A percentile compares a stretch with the other conserved stretches of the same genome.
Evolutionary conservation across 2,888 invertebrate species (phyloP).

Genomic region (Drosophila flavopinicola): DNA sequence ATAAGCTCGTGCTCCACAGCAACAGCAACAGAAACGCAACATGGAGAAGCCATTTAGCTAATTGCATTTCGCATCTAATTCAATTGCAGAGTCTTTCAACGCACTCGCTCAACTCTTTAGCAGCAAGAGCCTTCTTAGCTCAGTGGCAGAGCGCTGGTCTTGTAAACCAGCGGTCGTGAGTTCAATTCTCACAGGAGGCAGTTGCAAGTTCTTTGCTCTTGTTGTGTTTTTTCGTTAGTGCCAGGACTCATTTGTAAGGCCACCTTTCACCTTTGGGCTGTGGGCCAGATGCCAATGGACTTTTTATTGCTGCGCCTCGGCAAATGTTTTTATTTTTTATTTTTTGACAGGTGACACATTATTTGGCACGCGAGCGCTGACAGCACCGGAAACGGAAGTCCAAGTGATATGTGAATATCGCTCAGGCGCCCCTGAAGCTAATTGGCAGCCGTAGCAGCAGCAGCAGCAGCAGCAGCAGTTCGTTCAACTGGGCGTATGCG

Average conservation of each 20-base stretch:
- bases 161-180: slow-evolving; percentile 63
- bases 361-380: slow-evolving; percentile 75
- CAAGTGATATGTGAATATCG: slow-evolving; percentile 21
- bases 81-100: slow-evolving; percentile 54
- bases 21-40: slow-evolving; percentile 15
- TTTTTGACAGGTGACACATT: slow-evolving; percentile 65
- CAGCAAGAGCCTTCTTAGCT: slow-evolving; percentile 49
- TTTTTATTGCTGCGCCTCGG: slow-evolving; percentile 31
- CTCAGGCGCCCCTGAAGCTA: slow-evolving; percentile 43
- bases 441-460: slow-evolving; percentile 46
- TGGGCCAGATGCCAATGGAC: slow-evolving; percentile 40
- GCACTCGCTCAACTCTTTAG: background rate
- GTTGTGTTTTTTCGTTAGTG: background rate
- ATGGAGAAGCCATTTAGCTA: slow-evolving; percentile 60
- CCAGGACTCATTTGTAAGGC: no score
- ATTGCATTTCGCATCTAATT: slow-evolving; percentile 67
- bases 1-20: no score
- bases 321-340: slow-evolving; percentile 10
- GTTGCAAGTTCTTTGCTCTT: background rate
- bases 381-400: slow-evolving; percentile 62
- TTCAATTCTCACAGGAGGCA: slow-evolving; percentile 63
- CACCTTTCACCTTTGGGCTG: background rate
- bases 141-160: slow-evolving; percentile 60
- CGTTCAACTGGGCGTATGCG: slow-evolving; percentile 74
- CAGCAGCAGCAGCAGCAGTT: slow-evolving; percentile 30